phyloP scores from a whole-genome alignment of 2,113 vertebrate genomes.

The Panthera tigris region DNA sequence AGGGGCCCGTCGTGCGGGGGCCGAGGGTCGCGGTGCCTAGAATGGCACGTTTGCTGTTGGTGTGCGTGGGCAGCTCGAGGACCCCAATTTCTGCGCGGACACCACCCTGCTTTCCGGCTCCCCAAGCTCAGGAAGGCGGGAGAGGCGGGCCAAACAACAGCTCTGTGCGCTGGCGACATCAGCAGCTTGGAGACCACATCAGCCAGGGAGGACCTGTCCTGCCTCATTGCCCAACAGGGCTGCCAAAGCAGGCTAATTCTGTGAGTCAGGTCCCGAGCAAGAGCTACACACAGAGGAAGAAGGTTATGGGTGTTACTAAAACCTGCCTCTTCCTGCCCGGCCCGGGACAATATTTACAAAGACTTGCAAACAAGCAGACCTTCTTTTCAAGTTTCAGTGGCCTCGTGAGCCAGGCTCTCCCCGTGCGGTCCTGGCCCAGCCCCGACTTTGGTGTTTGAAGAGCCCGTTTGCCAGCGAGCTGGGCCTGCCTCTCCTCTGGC shows the following conservation, averaged over 20 bases:
- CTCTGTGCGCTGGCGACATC: not conserved
- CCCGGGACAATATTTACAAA: slow-evolving; percentile 65
- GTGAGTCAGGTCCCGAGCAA: slow-evolving; percentile 20
- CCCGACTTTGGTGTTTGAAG: not conserved
- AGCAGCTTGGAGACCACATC: not conserved
- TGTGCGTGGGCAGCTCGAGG: not conserved
- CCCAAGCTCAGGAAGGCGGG: not conserved
- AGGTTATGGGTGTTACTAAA: slow-evolving; percentile 64
- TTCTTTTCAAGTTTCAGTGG: slow-evolving; percentile 31
- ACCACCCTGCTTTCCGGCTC: not conserved
- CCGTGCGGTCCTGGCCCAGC: not conserved
- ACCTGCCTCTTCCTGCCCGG: slow-evolving; percentile 65
- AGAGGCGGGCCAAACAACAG: not conserved
- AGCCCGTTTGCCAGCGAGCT: not conserved
- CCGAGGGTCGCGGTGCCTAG: rapidly evolving
- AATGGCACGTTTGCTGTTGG: rapidly evolving
- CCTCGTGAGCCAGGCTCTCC: not conserved
- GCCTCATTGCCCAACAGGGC: not conserved
- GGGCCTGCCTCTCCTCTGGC: not conserved
- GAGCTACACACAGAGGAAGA: slow-evolving; percentile 38
- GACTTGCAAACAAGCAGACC: slow-evolving; percentile 54
- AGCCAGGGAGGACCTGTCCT: not conserved
- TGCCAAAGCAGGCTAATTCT: not conserved
- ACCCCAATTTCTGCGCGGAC: not conserved
- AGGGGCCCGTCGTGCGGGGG: no score